A percentile compares a stretch with the other conserved stretches of the same genome.
These are phyloP conservation scores for Panulirus ornatus DNA, from an alignment of 1,140 invertebrate genomes.

Conservation along the genomic window DNA sequence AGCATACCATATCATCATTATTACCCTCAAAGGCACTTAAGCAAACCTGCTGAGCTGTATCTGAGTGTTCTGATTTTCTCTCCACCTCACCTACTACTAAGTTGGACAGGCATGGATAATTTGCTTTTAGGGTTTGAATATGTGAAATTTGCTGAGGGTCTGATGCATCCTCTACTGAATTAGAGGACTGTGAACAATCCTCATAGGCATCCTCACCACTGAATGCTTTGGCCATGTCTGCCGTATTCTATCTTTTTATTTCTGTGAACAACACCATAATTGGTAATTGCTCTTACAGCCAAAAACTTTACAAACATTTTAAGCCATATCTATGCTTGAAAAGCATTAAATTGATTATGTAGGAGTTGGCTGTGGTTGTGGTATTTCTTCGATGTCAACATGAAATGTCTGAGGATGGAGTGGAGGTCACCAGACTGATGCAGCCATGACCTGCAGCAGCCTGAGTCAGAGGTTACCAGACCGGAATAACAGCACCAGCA, in stretches of 20 bases:
- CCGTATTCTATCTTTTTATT: background rate
- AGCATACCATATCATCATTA: background rate
- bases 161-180: no score
- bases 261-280: background rate
- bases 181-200: background rate
- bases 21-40: background rate
- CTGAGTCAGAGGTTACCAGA: no score
- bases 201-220: background rate
- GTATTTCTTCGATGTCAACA: no score
- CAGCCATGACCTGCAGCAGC: no score
- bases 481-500: no score
- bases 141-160: background rate
- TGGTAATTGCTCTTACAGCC: background rate
- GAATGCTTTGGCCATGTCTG: background rate
- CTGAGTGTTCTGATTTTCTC: background rate
- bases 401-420: no score
- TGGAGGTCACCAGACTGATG: no score
- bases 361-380: no score
- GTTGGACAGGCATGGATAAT: background rate
- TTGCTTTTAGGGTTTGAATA: background rate
- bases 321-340: no score
- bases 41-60: background rate
- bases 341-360: no score
- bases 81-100: background rate
- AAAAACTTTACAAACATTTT: no score